Evolutionary conservation across 2,797 vertebrate genomes (phyloP).

Genomic region (Tokudaia tokunoshimensis): DNA sequence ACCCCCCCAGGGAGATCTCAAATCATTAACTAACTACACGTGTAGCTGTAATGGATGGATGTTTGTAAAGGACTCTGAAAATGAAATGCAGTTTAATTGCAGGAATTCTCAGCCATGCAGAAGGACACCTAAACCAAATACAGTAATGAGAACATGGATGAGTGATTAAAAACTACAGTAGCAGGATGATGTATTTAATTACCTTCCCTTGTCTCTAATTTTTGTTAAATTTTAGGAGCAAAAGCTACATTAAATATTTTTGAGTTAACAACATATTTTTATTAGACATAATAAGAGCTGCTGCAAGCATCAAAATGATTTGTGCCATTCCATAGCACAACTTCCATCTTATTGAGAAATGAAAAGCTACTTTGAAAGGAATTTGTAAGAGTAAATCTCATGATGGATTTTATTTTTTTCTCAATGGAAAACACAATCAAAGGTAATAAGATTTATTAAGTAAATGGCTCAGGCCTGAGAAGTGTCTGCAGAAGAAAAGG

Average conservation of each 20-base stretch:
- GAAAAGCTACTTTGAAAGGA: neutral
- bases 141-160: conserved; percentile 28
- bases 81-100: conserved; percentile 68
- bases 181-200: neutral
- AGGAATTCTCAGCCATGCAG: conserved; percentile 56
- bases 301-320: neutral
- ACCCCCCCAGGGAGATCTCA: conserved; percentile 54
- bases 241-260: neutral
- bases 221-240: conserved; percentile 42
- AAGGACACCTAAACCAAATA: conserved; percentile 63
- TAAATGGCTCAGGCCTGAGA: neutral
- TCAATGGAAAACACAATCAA: neutral
- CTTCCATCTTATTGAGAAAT: neutral
- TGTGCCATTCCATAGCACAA: fast-evolving
- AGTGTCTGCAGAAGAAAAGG: neutral
- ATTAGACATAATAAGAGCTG: neutral
- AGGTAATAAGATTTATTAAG: neutral
- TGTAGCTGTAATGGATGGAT: conserved; percentile 70
- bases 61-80: conserved; percentile 69
- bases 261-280: neutral
- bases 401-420: neutral
- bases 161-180: conserved; percentile 37
- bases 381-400: neutral
- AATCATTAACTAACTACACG: conserved; percentile 66
- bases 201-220: neutral